Conservation (phyloP, 2,797 vertebrate genomes). For the Argentina silus region DNA sequence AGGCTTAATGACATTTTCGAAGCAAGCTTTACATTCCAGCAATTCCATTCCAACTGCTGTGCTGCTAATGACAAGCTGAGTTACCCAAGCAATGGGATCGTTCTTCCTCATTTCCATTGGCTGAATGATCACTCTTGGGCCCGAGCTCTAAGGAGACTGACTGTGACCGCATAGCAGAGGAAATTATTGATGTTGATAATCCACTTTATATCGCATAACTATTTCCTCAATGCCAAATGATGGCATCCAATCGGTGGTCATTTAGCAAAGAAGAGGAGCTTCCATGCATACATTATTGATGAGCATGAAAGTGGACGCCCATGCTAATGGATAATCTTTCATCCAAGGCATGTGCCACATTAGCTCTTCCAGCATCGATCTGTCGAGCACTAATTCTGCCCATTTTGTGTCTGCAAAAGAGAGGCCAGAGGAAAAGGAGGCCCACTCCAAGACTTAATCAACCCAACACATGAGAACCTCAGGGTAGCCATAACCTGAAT, state of each 20-base stretch:
- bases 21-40: neutral
- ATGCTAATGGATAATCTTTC: slow-evolving; percentile 48
- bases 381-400: neutral
- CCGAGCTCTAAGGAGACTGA: neutral
- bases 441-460: slow-evolving; percentile 1
- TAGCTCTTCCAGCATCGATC: slow-evolving; percentile 14
- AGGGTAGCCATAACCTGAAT: neutral
- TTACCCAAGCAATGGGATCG: neutral
- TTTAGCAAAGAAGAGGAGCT: slow-evolving; percentile 24
- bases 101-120: neutral
- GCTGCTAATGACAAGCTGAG: neutral
- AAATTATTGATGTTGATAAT: slow-evolving; percentile 21
- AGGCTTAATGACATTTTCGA: neutral
- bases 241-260: slow-evolving; percentile 20
- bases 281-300: slow-evolving; percentile 59
- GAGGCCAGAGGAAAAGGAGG: neutral
- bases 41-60: neutral
- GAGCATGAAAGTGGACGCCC: slow-evolving; percentile 43
- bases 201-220: neutral
- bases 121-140: neutral
- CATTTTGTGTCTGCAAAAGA: slow-evolving; percentile 11
- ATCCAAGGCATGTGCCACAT: slow-evolving; percentile 19
- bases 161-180: neutral
- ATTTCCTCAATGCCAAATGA: slow-evolving; percentile 21
- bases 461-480: neutral